phyloP scores from a whole-genome alignment of 2,888 invertebrate species.

The Atethmia centrago region DNA sequence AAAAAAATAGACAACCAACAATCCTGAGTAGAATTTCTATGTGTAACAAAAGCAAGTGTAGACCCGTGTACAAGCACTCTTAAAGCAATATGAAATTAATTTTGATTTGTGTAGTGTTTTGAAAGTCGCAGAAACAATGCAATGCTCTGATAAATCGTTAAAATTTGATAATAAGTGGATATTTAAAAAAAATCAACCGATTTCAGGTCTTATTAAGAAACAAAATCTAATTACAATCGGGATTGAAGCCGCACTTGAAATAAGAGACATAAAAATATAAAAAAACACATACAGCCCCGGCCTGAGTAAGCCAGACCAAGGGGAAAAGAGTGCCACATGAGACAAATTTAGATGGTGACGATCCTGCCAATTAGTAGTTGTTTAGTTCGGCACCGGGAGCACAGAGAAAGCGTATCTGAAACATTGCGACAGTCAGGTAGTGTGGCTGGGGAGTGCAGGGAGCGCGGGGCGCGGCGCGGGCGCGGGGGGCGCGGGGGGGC shows the following conservation, averaged over 20 bases:
- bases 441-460: constrained; percentile 69
- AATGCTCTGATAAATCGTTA: background rate
- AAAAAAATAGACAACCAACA: constrained; percentile 6
- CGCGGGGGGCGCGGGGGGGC: constrained; percentile 52
- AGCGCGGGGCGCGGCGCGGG: constrained; percentile 56
- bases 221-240: constrained; percentile 62
- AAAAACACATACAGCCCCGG: constrained; percentile 50
- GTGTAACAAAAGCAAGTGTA: constrained; percentile 19
- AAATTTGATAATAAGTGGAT: background rate
- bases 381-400: constrained; percentile 58
- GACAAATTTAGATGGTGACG: constrained; percentile 54
- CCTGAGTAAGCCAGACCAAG: constrained; percentile 56
- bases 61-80: constrained; percentile 26
- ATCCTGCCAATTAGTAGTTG: constrained; percentile 56
- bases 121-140: constrained; percentile 11
- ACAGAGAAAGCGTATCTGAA: constrained; percentile 81
- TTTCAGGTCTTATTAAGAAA: constrained; percentile 55
- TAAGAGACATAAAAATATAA: constrained; percentile 57
- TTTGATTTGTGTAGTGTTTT: constrained; percentile 30
- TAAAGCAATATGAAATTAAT: background rate
- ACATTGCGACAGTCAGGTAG: constrained; percentile 70
- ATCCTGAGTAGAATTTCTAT: background rate
- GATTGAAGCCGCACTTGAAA: constrained; percentile 68
- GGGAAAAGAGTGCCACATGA: constrained; percentile 56
- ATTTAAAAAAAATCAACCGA: constrained; percentile 69